Evolutionary conservation across 2,797 vertebrate species (phyloP).

Genomic region (Antrozous pallidus): DNA sequence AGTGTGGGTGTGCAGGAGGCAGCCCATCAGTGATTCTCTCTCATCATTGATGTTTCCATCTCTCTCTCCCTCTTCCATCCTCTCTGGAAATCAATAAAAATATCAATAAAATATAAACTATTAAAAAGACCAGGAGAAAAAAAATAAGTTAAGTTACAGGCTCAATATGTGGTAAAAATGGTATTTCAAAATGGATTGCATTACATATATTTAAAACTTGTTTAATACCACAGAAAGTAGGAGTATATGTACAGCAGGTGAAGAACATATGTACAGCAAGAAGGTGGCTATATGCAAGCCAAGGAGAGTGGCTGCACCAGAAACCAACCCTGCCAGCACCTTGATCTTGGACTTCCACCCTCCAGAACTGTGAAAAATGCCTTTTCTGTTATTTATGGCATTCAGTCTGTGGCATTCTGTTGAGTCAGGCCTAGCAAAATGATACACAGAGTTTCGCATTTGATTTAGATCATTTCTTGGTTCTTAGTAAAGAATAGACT

Average conservation of each 20-base stretch:
- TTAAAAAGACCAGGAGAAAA: conserved; percentile 7
- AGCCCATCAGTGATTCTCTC: no score
- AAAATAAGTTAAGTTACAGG: neutral
- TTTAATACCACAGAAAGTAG: neutral
- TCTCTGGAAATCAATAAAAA: no score
- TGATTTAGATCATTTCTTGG: neutral
- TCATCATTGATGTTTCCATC: no score
- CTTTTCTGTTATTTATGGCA: neutral
- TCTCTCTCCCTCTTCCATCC: no score
- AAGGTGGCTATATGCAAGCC: neutral
- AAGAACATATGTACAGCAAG: neutral
- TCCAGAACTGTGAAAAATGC: neutral
- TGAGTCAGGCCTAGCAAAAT: neutral
- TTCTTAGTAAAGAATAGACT: neutral
- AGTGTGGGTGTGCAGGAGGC: no score
- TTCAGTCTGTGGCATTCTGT: neutral
- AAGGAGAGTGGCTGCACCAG: neutral
- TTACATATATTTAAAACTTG: neutral
- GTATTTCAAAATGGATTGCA: neutral
- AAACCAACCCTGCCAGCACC: neutral
- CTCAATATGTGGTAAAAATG: neutral
- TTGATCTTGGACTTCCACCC: neutral
- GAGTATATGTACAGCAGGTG: fast-evolving
- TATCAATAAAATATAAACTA: no score
- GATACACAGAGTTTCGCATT: neutral